Evolutionary conservation across 1,140 invertebrate genomes (phyloP).

Genomic region (Goniozus legneri): DNA sequence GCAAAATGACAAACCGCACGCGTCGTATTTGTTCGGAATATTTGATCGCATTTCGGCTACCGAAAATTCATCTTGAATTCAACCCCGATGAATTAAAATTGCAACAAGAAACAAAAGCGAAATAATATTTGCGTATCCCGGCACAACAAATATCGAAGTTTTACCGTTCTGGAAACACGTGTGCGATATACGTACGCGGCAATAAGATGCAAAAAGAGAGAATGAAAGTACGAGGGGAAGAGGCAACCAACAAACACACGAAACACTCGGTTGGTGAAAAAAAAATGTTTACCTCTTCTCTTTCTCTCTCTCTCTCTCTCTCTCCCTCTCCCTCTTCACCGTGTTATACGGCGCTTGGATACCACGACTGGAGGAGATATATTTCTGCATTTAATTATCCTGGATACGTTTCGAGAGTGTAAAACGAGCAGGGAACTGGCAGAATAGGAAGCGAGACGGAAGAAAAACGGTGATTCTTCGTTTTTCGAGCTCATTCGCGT

Average conservation of each 20-base stretch:
- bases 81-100: no score
- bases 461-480: not conserved
- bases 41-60: not conserved
- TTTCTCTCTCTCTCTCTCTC: not conserved
- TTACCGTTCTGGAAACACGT: no score
- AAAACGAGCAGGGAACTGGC: not conserved
- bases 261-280: conserved; percentile 21
- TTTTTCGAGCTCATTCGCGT: not conserved
- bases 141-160: no score
- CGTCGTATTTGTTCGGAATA: not conserved
- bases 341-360: not conserved
- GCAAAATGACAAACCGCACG: not conserved
- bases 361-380: not conserved
- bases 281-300: no score
- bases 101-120: no score
- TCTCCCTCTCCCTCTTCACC: not conserved
- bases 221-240: not conserved
- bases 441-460: not conserved
- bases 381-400: not conserved
- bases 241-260: conserved; percentile 12
- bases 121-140: no score
- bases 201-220: not conserved
- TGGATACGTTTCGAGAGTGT: not conserved
- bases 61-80: no score
- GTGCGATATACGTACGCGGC: no score